Evolutionary conservation across 2,797 vertebrate species (phyloP).

Genomic region (Erethizon dorsatum): DNA sequence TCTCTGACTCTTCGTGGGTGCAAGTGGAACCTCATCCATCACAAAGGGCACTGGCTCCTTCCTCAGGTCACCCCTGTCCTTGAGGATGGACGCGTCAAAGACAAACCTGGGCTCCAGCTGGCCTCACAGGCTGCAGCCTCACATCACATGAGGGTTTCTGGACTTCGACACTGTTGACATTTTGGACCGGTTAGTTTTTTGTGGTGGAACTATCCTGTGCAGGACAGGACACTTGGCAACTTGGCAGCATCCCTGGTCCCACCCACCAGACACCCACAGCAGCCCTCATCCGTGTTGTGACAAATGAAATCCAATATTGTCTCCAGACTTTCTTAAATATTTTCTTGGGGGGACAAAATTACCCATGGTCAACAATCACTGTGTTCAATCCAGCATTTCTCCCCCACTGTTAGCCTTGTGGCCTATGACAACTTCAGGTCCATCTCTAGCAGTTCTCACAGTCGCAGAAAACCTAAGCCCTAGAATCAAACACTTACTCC

Average conservation of each 20-base stretch:
- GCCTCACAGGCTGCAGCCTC: background rate
- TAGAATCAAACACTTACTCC: background rate
- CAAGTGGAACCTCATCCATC: background rate
- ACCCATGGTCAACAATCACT: background rate
- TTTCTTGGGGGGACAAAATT: background rate
- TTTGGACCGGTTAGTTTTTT: background rate
- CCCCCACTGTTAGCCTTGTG: background rate
- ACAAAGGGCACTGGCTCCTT: background rate
- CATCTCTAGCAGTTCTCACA: background rate
- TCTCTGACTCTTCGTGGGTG: background rate
- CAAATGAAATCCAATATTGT: background rate
- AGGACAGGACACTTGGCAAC: background rate
- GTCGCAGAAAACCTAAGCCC: background rate
- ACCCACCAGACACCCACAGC: background rate
- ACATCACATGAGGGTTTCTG: background rate
- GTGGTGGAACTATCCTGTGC: background rate
- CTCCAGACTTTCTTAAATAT: background rate
- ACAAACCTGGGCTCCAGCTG: background rate
- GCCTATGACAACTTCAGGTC: background rate
- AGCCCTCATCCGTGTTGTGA: background rate
- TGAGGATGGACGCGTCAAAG: background rate
- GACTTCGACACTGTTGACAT: background rate
- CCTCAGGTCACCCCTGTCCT: background rate
- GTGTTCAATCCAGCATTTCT: background rate
- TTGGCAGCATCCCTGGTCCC: background rate